phyloP scores from a whole-genome alignment of 1,140 invertebrate species.

The Brachionus calyciflorus region DNA sequence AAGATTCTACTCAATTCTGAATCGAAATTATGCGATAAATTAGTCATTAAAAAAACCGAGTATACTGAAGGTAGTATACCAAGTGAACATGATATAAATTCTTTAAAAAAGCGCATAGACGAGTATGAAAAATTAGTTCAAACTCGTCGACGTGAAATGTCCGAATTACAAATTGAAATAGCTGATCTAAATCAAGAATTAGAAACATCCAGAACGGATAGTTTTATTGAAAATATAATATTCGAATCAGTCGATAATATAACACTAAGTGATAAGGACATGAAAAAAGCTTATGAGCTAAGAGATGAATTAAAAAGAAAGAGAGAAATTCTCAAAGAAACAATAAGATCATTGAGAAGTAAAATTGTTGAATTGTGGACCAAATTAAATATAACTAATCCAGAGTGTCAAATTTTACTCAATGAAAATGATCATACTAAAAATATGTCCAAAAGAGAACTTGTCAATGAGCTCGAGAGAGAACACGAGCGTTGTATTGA shows the following conservation, averaged over 20 bases:
- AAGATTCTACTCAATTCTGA: neutral
- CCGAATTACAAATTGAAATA: neutral
- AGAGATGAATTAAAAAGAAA: constrained; percentile 17
- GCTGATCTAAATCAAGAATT: neutral
- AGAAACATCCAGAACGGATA: neutral
- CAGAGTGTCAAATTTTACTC: neutral
- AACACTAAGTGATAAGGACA: neutral
- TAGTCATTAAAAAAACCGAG: neutral
- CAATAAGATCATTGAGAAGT: neutral
- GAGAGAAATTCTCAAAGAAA: neutral
- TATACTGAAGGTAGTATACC: neutral
- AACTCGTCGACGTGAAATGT: neutral
- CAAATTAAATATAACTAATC: constrained; percentile 16
- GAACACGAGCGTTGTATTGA: constrained; percentile 26
- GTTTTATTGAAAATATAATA: constrained; percentile 1
- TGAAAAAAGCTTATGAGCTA: constrained; percentile 14
- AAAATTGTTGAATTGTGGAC: constrained; percentile 37
- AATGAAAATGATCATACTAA: neutral
- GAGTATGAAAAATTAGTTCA: neutral
- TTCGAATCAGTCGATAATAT: constrained; percentile 19
- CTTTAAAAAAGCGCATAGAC: neutral
- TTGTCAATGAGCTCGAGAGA: neutral
- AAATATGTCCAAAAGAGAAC: neutral
- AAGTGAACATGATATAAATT: neutral
- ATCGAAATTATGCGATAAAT: neutral